phyloP scores from a whole-genome alignment of 2,888 invertebrate genomes.

The Trissolcus brochymenae region DNA sequence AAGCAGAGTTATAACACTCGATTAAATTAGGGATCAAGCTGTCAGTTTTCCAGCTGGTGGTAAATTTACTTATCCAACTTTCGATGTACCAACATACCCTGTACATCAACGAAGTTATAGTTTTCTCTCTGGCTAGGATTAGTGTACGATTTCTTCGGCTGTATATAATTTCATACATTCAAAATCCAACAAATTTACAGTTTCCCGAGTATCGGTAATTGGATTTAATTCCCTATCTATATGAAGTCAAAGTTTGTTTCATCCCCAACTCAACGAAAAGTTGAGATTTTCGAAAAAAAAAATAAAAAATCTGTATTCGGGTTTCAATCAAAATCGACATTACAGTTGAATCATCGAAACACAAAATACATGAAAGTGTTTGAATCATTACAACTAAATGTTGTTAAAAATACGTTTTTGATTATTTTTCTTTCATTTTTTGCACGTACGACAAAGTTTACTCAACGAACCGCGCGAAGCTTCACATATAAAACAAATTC shows the following conservation, averaged over 20 bases:
- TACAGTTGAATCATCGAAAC: no score
- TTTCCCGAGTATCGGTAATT: no score
- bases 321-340: no score
- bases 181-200: not conserved
- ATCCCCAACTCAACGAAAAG: not conserved
- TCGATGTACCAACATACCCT: conserved; percentile 25
- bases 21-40: conserved; percentile 38
- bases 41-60: conserved; percentile 23
- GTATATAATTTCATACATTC: not conserved
- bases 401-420: not conserved
- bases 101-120: conserved; percentile 27
- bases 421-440: not conserved
- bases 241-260: not conserved
- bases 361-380: no score
- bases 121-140: conserved; percentile 2
- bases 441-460: conserved; percentile 1
- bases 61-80: conserved; percentile 45
- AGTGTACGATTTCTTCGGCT: conserved; percentile 2
- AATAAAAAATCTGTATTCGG: no score
- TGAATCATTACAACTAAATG: no score
- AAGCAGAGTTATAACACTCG: conserved; percentile 18
- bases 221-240: not conserved
- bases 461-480: not conserved
- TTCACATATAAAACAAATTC: conserved; percentile 27
- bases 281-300: no score